Base-by-base conservation (phyloP, 2,888 invertebrate species). In the Drosophila peninsularis region DNA sequence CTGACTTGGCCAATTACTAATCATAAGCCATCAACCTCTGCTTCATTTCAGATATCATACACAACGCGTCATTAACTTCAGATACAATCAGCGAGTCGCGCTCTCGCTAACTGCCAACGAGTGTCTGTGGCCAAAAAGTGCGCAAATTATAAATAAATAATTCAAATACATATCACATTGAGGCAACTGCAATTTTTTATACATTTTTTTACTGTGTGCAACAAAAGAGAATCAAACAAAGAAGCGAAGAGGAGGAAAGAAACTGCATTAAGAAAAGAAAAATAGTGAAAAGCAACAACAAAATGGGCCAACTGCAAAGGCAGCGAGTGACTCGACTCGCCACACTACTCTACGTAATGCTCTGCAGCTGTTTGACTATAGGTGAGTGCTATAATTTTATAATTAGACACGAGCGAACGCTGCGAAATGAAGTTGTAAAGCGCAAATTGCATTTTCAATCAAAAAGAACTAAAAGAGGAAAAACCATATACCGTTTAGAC, bases 311-410 rank as follows among this genome's bases (percentile, higher is more conserved):
- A 83, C 68, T 75, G 73, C 79, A 75, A 55, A 45, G 55, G 62
- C 78, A 80, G 71, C 80, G 80, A 82, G 70, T 78, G 63, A 66
- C 73, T 72, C 62, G 55, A 68, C 86, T 76, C 58, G 86, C 81
- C 75, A 61, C 65, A 64, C 24, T 75, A 67, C 27, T 75, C 61
- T 77, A 56, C 52, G 62, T 77, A 61, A 49, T 80, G 61, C 66
- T 83, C 67, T 83, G 75, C 83, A 80, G 83, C 78, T 76, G 86
- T 62, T 83, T 81, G 61, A 77, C 83, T 73, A 68, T 83, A 79
- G 83, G 83, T 83, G 60, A 83, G 83, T 83, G 50, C 36, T 21
- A 24, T 36, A 37, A 52, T 52, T 74, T 70, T 75, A 75, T 75
- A 75, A 75, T 75, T 75, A 75, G 75, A 70, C 75, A 70, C 75